Base-by-base conservation (phyloP, 1,140 invertebrate species). In the Heliconius congener region DNA sequence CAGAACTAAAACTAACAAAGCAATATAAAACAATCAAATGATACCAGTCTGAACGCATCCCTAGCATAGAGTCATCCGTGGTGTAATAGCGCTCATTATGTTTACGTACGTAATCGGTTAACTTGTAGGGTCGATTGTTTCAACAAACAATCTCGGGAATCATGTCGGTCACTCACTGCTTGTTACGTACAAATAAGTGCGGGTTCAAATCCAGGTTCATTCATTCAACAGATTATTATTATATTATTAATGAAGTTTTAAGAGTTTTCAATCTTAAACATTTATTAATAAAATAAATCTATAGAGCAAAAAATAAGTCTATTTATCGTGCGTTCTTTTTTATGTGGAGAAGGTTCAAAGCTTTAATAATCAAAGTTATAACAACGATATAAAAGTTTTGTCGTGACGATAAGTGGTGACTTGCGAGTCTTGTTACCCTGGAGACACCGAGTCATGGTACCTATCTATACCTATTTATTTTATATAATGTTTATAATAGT, bases 81-180 rank as follows among this genome's bases (percentile, higher is more conserved):
- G 60, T 66, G 60, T 66, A 66, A 66, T 30, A 66, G 23, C 55
- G 55, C 60, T 66, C 60, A 66, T 66, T 66, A 66, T 66, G 60
- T 66, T 66, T 66, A 66, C 60, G 60, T 66, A 66, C 60, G 60
- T 66, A 66, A 66, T 66, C 60, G 60, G 60, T 66, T 66, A 66
- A 66, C 27, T 66, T 66, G 60, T 30, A 66, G 55, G 55, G 60
- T 66, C 60, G 60, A 66, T 30, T 66, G 60, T 66, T 66, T 66
- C 60, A 66, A 66, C 60, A 66, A 37, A 66, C 60, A 30, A 66
- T 16, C 55, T 60, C 55, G 55, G 23, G 55, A 60, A 60, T 27
- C 55, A 60, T 3, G 27, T 66, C 27, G 27, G 27, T 57, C n/a
- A 9, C n/a, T 57, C 6, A 30, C 27, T 66, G 60, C n/a, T 30